Evolutionary conservation across 2,888 invertebrate species (phyloP), one percentile per base, ranked within the genome.

Genomic region (Plebejus melissa): DNA sequence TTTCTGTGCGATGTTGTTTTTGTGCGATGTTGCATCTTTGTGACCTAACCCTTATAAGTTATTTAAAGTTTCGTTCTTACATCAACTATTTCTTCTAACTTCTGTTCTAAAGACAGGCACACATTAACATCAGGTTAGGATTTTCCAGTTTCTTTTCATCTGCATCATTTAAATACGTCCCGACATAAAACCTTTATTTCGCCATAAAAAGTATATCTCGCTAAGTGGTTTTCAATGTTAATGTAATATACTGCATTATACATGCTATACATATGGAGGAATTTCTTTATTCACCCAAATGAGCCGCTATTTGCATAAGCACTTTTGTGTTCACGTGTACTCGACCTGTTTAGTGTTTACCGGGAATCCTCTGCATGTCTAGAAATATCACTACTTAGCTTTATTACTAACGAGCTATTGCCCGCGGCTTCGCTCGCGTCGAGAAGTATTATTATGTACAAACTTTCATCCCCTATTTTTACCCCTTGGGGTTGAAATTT

Each of bases 231-330:
- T 76, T 74, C 77, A 74, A 75, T 78, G 75, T 77, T 76, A 78
- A 79, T 79, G 76, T 78, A 76, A 78, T 79, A 77, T 74, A 77
- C 65, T 57, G 71, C 58, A 70, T 76, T 72, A 74, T 75, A 78
- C 72, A 76, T 76, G 74, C 76, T 76, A 76, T 77, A 76, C 22
- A 22, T 78, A 76, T 78, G 65, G 75, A 71, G 41, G 60, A 54
- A 54, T 74, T 70, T 57, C 32, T 58, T 78, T 77, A 76, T 78
- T 78, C 76, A 77, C 72, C 77, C 69, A 69, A 76, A 74, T 76
- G 71, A 76, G 69, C 76, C 72, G 22, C 46, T 70, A 78, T 79
- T 79, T 79, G 78, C 78, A 78, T 79, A 78, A 78, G 74, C 79
- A 77, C 76, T 79, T 79, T 77, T 79, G 74, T 74, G 72, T 75